Evolutionary conservation across 2,113 vertebrate species (phyloP).

Genomic region (Anarrhichthys ocellatus): DNA sequence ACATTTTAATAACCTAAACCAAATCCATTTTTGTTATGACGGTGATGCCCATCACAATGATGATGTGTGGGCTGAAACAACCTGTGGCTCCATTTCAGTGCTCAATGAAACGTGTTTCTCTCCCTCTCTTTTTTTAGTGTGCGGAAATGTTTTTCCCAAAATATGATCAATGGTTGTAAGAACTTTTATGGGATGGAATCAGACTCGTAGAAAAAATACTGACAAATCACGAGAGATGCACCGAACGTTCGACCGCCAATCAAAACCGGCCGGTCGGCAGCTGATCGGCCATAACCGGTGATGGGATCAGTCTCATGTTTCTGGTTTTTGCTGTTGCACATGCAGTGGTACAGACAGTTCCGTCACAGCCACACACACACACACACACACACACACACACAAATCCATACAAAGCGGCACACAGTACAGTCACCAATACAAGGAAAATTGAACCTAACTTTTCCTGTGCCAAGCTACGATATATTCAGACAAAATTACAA

Average conservation of each 20-base stretch:
- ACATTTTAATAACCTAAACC: neutral
- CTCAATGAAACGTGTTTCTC: neutral
- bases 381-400: no score
- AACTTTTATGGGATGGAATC: neutral
- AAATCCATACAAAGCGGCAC: neutral
- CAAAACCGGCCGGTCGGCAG: no score
- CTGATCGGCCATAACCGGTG: no score
- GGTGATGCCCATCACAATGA: neutral
- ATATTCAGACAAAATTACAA: neutral
- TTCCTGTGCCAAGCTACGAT: no score
- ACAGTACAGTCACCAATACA: neutral
- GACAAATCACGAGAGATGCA: neutral
- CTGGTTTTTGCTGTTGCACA: neutral
- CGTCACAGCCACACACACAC: no score
- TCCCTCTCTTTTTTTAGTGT: neutral
- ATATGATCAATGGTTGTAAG: neutral
- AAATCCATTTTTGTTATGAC: neutral
- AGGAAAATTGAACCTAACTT: neutral
- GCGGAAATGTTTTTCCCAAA: neutral
- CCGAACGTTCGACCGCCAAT: neutral
- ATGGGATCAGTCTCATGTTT: neutral
- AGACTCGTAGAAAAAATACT: neutral
- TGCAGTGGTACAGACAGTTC: neutral
- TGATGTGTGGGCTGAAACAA: neutral
- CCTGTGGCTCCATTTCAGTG: neutral